Evolutionary conservation across 2,888 invertebrate genomes (phyloP).

Genomic region (Harpalus rufipes): DNA sequence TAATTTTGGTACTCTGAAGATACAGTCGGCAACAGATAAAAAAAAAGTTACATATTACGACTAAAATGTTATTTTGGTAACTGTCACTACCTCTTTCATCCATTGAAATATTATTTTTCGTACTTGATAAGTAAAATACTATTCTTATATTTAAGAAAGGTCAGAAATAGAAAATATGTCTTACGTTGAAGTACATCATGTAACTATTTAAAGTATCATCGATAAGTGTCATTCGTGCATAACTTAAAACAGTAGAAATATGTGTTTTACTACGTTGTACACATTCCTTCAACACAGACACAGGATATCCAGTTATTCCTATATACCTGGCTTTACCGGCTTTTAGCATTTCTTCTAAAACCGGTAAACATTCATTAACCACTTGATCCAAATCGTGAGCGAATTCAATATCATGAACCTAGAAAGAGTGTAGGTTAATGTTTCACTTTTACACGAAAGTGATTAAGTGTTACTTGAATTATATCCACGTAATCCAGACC

Average conservation of each 20-base stretch:
- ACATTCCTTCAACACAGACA: constrained; percentile 87
- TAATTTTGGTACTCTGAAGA: no score
- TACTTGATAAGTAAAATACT: neutral
- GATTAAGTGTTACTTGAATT: constrained; percentile 84
- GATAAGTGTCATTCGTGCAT: constrained; percentile 88
- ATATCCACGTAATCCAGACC: constrained; percentile 92
- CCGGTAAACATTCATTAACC: constrained; percentile 91
- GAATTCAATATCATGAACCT: constrained; percentile 97
- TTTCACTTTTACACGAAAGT: neutral
- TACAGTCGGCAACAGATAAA: no score
- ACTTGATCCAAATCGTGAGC: constrained; percentile 87
- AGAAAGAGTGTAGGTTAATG: constrained; percentile 68
- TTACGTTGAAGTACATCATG: constrained; percentile 87
- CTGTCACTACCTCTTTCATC: no score
- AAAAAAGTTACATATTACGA: no score
- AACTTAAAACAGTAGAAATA: constrained; percentile 87
- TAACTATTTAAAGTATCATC: constrained; percentile 88
- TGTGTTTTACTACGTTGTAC: constrained; percentile 82
- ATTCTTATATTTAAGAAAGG: neutral
- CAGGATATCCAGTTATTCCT: constrained; percentile 92
- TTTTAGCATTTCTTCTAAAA: constrained; percentile 85
- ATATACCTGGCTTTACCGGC: constrained; percentile 88
- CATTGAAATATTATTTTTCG: no score
- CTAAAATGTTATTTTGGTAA: no score
- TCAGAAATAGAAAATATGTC: neutral